phyloP scores from a whole-genome alignment of 2,888 invertebrate species.

The Euzetes globulus region DNA sequence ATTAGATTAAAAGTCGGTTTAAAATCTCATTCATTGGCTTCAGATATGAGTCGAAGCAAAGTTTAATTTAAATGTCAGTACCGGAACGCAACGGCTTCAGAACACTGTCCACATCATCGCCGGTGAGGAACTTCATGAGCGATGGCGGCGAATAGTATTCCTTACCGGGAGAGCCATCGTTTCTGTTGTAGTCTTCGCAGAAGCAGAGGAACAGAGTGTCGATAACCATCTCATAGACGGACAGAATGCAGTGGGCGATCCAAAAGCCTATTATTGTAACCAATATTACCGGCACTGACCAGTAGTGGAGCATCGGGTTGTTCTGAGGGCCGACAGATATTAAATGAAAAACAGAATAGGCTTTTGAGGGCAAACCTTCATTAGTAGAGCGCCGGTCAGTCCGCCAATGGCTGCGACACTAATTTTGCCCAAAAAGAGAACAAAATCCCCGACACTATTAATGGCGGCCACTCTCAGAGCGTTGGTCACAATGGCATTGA shows the following conservation, averaged over 20 bases:
- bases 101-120: constrained; percentile 26
- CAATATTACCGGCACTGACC: constrained; percentile 29
- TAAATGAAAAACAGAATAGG: not conserved
- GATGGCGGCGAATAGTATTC: constrained; percentile 60
- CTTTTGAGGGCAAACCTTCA: constrained; percentile 46
- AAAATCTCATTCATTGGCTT: not conserved
- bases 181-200: constrained; percentile 64
- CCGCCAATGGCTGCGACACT: constrained; percentile 63
- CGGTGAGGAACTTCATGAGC: constrained; percentile 51
- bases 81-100: not conserved
- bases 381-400: constrained; percentile 65
- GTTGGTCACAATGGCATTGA: constrained; percentile 79
- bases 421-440: constrained; percentile 82
- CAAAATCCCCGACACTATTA: constrained; percentile 68
- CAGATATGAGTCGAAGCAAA: not conserved
- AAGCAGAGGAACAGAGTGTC: constrained; percentile 94
- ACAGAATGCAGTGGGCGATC: constrained; percentile 79
- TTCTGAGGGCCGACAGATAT: constrained; percentile 4
- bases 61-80: not conserved
- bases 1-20: not conserved
- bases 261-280: constrained; percentile 63
- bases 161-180: constrained; percentile 54
- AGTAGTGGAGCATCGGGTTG: constrained; percentile 34
- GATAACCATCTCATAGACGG: constrained; percentile 91
- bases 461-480: constrained; percentile 55